A percentile compares a stretch with the other conserved stretches of the same genome.
These are phyloP conservation scores for Drosophila parthenogenetica DNA, from an alignment of 2,888 invertebrate species.

Conservation along the genomic window DNA sequence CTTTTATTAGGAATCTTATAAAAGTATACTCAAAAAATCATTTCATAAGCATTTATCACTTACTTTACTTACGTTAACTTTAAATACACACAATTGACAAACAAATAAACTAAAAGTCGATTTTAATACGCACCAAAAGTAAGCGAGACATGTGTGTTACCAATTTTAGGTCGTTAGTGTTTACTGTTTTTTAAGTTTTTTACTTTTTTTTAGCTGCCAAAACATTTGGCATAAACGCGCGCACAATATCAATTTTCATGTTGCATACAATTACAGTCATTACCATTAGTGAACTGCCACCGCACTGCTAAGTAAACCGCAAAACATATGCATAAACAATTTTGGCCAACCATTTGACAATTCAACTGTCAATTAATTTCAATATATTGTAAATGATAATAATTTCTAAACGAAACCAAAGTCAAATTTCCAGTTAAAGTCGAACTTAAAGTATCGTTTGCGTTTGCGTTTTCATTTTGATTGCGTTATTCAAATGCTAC, in stretches of 20 bases:
- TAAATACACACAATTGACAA: background rate
- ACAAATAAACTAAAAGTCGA: background rate
- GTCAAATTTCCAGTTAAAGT: slow-evolving; percentile 27
- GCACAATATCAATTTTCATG: slow-evolving; percentile 79
- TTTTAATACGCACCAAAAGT: slow-evolving; percentile 6
- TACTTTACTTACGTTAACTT: background rate
- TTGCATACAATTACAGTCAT: slow-evolving; percentile 80
- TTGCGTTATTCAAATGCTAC: slow-evolving; percentile 56
- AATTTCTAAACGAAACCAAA: slow-evolving; percentile 57
- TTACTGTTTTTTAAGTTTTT: background rate
- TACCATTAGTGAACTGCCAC: slow-evolving; percentile 81
- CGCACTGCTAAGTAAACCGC: slow-evolving; percentile 32
- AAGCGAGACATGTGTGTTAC: slow-evolving; percentile 42
- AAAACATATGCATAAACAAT: slow-evolving; percentile 27
- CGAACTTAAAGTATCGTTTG: slow-evolving; percentile 21
- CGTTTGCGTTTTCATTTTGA: slow-evolving; percentile 8
- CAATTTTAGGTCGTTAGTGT: slow-evolving; percentile 53
- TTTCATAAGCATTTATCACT: background rate
- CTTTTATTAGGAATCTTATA: no score
- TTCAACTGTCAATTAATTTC: slow-evolving; percentile 80
- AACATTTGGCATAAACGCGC: slow-evolving; percentile 76
- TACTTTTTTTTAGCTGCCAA: slow-evolving; percentile 61
- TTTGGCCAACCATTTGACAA: slow-evolving; percentile 79
- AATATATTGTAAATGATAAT: slow-evolving; percentile 81
- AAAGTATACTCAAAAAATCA: no score